A percentile compares a stretch with the other conserved stretches of the same genome.
Conservation (phyloP, 2,797 vertebrate species). For the Parauchenoglanis ngamensis region DNA sequence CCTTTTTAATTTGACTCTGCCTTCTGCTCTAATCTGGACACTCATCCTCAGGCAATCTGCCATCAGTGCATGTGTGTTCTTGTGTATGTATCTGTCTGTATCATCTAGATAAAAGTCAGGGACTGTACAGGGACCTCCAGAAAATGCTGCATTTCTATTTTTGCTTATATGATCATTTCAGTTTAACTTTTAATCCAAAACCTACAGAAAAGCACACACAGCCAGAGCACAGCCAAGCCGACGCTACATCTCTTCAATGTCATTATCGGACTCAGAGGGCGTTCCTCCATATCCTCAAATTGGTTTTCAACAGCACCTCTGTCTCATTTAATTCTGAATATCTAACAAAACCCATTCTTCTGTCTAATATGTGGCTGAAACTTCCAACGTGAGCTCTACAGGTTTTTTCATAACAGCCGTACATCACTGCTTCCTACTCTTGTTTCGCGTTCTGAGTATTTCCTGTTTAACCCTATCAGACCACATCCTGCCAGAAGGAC, state of each 20-base stretch:
- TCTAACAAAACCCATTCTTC: not conserved
- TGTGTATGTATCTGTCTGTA: conserved; percentile 24
- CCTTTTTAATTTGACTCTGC: conserved; percentile 63
- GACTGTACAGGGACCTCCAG: not conserved
- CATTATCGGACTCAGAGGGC: not conserved
- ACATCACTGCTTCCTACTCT: not conserved
- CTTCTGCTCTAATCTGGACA: conserved; percentile 60
- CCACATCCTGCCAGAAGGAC: not conserved
- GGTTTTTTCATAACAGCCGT: not conserved
- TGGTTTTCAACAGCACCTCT: not conserved
- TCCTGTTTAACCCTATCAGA: not conserved
- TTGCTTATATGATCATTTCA: not conserved
- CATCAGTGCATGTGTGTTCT: not conserved
- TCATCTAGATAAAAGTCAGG: conserved; percentile 3
- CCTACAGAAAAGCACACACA: not conserved
- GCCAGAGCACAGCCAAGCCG: not conserved
- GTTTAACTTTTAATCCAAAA: not conserved
- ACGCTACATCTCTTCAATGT: not conserved
- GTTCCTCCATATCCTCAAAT: not conserved
- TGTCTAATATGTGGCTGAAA: not conserved
- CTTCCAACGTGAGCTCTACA: not conserved
- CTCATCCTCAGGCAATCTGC: conserved; percentile 36
- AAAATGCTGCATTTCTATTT: not conserved
- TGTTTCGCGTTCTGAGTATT: not conserved
- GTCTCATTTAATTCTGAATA: not conserved